Conservation (phyloP, 1,140 invertebrate species). For the Bombus confusus region DNA sequence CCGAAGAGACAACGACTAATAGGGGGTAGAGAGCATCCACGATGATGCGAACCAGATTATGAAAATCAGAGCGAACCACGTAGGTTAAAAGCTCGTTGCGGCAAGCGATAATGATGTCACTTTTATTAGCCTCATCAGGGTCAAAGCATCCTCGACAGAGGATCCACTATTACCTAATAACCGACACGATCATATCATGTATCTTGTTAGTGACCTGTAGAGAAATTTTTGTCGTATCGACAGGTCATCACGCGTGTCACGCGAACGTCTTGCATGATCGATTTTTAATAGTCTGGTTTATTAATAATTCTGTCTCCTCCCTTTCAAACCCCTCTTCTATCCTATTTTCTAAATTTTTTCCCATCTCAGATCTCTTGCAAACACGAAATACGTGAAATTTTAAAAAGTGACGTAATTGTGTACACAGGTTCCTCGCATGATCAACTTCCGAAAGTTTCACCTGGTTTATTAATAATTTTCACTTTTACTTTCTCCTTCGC, state of each 20-base stretch:
- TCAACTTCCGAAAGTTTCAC: conserved; percentile 16
- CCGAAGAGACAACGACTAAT: not conserved
- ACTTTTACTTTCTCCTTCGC: not conserved
- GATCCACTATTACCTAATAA: conserved; percentile 65
- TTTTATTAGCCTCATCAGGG: conserved; percentile 80
- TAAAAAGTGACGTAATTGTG: not conserved
- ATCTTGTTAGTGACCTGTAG: conserved; percentile 50
- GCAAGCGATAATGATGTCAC: conserved; percentile 76
- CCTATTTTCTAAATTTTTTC: too few relatives aligned
- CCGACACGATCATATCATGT: conserved; percentile 58
- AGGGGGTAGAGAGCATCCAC: not conserved
- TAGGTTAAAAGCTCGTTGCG: conserved; percentile 71
- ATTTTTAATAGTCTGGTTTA: not conserved
- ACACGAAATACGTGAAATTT: too few relatives aligned
- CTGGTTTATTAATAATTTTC: conserved; percentile 21
- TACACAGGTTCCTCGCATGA: not conserved
- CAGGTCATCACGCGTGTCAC: conserved; percentile 8
- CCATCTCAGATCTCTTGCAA: too few relatives aligned
- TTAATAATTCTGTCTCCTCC: too few relatives aligned
- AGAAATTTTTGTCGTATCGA: conserved; percentile 58
- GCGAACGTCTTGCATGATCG: not conserved
- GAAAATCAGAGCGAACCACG: conserved; percentile 65
- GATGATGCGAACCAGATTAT: conserved; percentile 64
- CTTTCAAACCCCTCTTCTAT: too few relatives aligned
- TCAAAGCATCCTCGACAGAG: conserved; percentile 68